These are phyloP conservation scores for Timema podura DNA, from an alignment of 2,888 invertebrate species.

Conservation along the genomic window DNA sequence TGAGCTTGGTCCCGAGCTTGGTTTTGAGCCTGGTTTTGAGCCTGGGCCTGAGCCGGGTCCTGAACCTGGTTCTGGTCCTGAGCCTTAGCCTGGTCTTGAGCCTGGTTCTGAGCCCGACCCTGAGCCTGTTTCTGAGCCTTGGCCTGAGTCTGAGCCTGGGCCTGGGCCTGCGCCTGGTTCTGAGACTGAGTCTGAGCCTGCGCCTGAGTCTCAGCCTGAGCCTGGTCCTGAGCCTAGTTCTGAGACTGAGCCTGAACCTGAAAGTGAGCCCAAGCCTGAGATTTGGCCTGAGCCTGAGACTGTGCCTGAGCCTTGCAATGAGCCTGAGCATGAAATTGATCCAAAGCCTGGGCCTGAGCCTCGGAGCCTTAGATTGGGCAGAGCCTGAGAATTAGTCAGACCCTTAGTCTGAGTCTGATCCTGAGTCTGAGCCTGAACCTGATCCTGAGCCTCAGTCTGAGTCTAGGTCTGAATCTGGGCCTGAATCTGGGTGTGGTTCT, in stretches of 20 bases:
- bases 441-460: too few species aligned
- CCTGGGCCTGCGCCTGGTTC: conserved; percentile 12
- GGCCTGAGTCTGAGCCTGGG: conserved; percentile 27
- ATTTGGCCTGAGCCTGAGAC: conserved; percentile 7
- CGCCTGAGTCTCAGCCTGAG: conserved; percentile 1
- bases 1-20: too few species aligned
- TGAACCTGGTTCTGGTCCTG: too few species aligned
- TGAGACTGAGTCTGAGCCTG: neutral
- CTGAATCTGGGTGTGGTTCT: too few species aligned
- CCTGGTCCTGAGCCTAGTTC: conserved; percentile 10
- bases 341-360: neutral
- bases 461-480: too few species aligned
- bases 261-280: neutral
- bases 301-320: conserved; percentile 14
- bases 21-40: too few species aligned
- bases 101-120: too few species aligned
- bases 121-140: too few species aligned
- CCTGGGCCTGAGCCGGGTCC: too few species aligned
- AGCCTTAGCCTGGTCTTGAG: too few species aligned
- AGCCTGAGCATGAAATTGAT: neutral
- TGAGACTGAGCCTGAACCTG: conserved; percentile 13
- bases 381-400: neutral
- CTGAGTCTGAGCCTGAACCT: too few species aligned
- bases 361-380: too few species aligned
- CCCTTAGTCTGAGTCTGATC: conserved; percentile 7